These are phyloP conservation scores for Tamandua tetradactyla DNA, from an alignment of 2,797 vertebrate species.

Conservation along the genomic window DNA sequence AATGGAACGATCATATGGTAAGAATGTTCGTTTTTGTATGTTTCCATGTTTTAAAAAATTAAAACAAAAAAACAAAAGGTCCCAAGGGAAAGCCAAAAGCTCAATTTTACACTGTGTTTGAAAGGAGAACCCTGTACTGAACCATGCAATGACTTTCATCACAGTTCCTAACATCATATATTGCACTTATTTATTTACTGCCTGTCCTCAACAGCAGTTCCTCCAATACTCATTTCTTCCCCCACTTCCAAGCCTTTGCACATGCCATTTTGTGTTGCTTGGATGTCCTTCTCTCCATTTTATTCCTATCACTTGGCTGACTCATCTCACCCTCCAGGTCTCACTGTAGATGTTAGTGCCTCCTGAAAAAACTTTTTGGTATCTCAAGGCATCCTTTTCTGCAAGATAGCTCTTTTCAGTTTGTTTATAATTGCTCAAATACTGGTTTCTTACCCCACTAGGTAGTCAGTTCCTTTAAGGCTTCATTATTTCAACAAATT, in stretches of 20 bases:
- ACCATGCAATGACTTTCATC: not conserved
- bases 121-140: not conserved
- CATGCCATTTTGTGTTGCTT: no score
- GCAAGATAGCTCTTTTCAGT: not conserved
- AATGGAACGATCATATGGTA: no score
- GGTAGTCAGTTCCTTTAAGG: not conserved
- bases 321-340: not conserved
- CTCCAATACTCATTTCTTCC: not conserved
- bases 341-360: not conserved
- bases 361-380: not conserved
- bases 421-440: not conserved
- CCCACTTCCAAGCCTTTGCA: not conserved
- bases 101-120: not conserved
- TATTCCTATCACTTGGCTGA: not conserved
- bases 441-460: not conserved
- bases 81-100: not conserved
- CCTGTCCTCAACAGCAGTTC: not conserved
- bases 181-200: not conserved
- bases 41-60: no score
- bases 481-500: not conserved
- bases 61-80: no score
- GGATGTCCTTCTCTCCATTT: not conserved
- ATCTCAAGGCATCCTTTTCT: not conserved
- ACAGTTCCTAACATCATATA: not conserved
- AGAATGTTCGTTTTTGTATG: no score